Evolutionary conservation across 2,888 invertebrate species (phyloP), one percentile per base, ranked within the genome.

Genomic region (Aphodius granarius): DNA sequence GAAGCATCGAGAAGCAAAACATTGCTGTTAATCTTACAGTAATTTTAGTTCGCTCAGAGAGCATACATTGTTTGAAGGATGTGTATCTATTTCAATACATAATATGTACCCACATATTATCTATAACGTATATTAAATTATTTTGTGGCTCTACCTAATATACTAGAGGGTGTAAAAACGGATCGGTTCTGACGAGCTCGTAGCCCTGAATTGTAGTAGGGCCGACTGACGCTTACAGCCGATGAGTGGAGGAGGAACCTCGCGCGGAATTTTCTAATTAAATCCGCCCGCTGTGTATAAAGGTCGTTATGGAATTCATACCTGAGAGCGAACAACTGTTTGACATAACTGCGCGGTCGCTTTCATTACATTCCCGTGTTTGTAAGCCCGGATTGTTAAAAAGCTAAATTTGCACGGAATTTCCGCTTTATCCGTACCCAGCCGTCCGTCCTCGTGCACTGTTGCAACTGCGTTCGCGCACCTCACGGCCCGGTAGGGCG

Each of bases 221-320:
- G 43, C 13, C 43, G 43, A 43, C 43, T 9, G 43, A 43, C 43
- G 43, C 43, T 43, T 43, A 43, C 43, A 43, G 43, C 43, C 43
- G 43, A 43, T 43, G 71, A 76, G 76, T 73, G 71, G 76, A 65
- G 72, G 72, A 43, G 66, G 71, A 71, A 64, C 73, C 73, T 66
- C 73, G 79, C 80, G 76, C 78, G 85, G 85, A 84, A 85, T 85
- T 85, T 84, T 85, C 84, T 85, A 84, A 85, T 85, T 85, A 85
- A 85, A 84, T 84, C 83, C 83, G 82, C 83, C 81, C 80, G 81
- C 81, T 81, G 21, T 20, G 81, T 81, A 83, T 83, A 83, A 84
- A 85, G 83, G 83, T 83, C 84, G 85, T 84, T 84, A 84, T 84
- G 85, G 85, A 85, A 85, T 85, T 85, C 85, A 85, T 85, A 85